Percentiles rank a stretch among this genome's conserved stretches.
Evolutionary conservation across 2,797 vertebrate species (phyloP).

Genomic region (Phrynocephalus guinanensis): DNA sequence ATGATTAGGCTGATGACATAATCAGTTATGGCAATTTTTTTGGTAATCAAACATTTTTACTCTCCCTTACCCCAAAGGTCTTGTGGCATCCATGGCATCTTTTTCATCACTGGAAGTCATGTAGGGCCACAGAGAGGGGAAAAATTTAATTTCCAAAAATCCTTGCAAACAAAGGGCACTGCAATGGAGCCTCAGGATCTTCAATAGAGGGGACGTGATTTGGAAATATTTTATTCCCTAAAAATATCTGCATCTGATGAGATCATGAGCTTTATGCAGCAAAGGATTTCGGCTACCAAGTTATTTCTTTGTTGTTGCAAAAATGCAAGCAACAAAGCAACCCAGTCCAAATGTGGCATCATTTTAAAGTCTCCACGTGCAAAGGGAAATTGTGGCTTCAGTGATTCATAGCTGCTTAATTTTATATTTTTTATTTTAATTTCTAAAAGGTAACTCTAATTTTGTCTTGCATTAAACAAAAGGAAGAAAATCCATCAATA

Average conservation of each 20-base stretch:
- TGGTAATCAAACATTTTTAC: too few relatives aligned
- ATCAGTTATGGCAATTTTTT: too few relatives aligned
- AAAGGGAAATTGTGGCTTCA: neutral
- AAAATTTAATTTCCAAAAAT: neutral
- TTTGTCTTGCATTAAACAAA: slow-evolving; percentile 10
- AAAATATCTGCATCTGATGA: too few relatives aligned
- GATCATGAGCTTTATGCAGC: too few relatives aligned
- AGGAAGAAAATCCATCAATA: slow-evolving; percentile 1
- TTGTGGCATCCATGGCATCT: too few relatives aligned
- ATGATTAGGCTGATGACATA: neutral
- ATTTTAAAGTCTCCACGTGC: neutral
- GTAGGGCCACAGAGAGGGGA: too few relatives aligned
- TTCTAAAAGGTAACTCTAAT: neutral
- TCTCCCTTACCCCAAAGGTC: too few relatives aligned
- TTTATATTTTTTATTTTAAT: neutral
- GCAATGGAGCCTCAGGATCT: neutral
- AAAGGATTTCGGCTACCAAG: too few relatives aligned
- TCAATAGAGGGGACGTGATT: too few relatives aligned
- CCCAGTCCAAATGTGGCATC: neutral
- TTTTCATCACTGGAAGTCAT: neutral
- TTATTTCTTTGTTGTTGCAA: neutral
- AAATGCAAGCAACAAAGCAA: neutral
- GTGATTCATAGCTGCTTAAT: neutral
- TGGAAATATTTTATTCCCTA: too few relatives aligned
- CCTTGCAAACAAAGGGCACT: too few relatives aligned